Conservation (phyloP, 2,113 vertebrate species). For the Equus przewalskii region DNA sequence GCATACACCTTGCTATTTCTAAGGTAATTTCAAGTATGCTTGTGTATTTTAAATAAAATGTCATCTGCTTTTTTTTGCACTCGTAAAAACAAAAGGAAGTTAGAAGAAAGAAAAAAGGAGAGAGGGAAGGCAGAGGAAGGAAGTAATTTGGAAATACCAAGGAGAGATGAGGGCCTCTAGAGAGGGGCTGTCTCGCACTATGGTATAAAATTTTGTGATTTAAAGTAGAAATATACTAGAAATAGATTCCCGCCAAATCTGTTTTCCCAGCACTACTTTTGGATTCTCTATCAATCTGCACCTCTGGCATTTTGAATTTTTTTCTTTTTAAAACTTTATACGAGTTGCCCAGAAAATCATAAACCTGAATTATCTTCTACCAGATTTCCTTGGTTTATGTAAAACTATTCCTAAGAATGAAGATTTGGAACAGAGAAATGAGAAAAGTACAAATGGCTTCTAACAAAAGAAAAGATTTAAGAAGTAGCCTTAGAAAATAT, state of each 20-base stretch:
- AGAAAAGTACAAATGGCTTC: neutral
- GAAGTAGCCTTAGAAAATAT: neutral
- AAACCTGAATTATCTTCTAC: neutral
- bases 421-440: neutral
- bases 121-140: neutral
- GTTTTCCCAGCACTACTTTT: neutral
- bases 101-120: neutral
- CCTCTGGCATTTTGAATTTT: neutral
- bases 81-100: neutral
- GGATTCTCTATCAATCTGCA: neutral
- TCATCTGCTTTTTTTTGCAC: neutral
- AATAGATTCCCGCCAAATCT: neutral
- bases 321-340: neutral
- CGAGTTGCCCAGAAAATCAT: neutral
- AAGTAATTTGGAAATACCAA: neutral
- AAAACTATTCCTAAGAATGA: neutral
- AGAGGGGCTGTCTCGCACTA: neutral
- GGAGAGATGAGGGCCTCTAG: neutral
- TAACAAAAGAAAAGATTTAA: neutral
- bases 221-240: neutral
- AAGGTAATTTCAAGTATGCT: neutral
- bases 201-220: neutral
- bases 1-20: neutral
- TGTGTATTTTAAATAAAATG: neutral
- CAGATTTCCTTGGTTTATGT: neutral